phyloP scores from a whole-genome alignment of 2,888 invertebrate species.

The Anthoptus insignis region DNA sequence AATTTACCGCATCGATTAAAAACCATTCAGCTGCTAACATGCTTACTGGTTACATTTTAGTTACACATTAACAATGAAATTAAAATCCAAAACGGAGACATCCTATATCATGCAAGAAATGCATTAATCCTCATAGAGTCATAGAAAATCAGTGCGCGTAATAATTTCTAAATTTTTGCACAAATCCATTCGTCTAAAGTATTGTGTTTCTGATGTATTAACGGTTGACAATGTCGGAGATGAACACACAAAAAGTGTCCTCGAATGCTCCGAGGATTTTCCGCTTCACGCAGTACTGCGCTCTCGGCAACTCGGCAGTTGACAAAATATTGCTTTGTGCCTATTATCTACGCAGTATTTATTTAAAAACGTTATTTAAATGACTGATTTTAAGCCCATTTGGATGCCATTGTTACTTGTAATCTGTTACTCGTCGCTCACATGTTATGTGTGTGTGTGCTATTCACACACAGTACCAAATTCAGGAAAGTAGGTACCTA shows the following conservation, averaged over 20 bases:
- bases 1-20: neutral
- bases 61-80: slow-evolving; percentile 9
- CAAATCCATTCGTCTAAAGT: slow-evolving; percentile 85
- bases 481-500: no score
- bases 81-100: slow-evolving; percentile 23
- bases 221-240: slow-evolving; percentile 86
- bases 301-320: slow-evolving; percentile 84
- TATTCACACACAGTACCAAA: no score
- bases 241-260: slow-evolving; percentile 86
- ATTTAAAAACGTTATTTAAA: slow-evolving; percentile 87
- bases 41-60: neutral
- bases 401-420: slow-evolving; percentile 78
- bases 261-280: slow-evolving; percentile 86
- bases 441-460: no score
- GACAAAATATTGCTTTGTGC: slow-evolving; percentile 87
- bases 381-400: slow-evolving; percentile 85
- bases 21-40: neutral
- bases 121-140: slow-evolving; percentile 78
- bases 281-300: slow-evolving; percentile 85
- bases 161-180: slow-evolving; percentile 86
- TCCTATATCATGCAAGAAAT: slow-evolving; percentile 47
- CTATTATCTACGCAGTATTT: slow-evolving; percentile 85
- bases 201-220: slow-evolving; percentile 86
- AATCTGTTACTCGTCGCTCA: slow-evolving; percentile 67
- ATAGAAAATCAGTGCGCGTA: slow-evolving; percentile 78